Evolutionary conservation across 1,140 invertebrate genomes (phyloP), one percentile per base, ranked within the genome.

Genomic region (Drosophila guanche): DNA sequence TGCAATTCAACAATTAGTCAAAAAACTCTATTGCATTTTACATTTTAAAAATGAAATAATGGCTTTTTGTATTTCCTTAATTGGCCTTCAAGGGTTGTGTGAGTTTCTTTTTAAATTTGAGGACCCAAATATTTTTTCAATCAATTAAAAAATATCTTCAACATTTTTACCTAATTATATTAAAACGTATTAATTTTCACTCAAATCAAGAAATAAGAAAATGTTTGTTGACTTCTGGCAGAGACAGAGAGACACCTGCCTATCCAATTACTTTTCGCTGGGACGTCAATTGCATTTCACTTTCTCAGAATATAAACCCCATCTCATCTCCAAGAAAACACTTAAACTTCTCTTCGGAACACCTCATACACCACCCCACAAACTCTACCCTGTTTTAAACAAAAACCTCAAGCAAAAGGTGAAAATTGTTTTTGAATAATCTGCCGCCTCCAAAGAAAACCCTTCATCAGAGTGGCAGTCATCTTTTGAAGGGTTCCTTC

Each of bases 341-440:
- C 45, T 47, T 47, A 2, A 47, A 47, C 45, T 8, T 4, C 25
- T 8, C 4, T 25, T 48, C 25, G 20, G 12, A 20, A 8, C n/a
- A 4, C 8, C 33, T 29, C 8, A 2, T 2, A 3, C 8, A 2
- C 29, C 8, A 3, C 0, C 33, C 3, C 33, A 0, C 10, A 12
- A 27, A 6, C 25, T 4, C 29, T 23, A 0, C 20, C 8, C 50
- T 27, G 43, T 23, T 37, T 27, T 45, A 22, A 33, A 47, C 23
- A 51, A 70, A 41, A 29, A 37, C 47, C 48, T 46, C 50, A 12
- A 10, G n/a, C 12, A 74, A 65, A 74, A 70, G 70, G 52, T 74
- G 69, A 74, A 56, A 74, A 74, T 74, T 69, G 70, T 65, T 74
- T 74, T 46, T 41, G 33, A 74, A 74, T 74, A 69, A 74, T 74